Percentiles rank a stretch among this genome's conserved stretches.
These are phyloP conservation scores for Botia kubotai DNA, from an alignment of 2,797 vertebrate genomes.

Conservation along the genomic window DNA sequence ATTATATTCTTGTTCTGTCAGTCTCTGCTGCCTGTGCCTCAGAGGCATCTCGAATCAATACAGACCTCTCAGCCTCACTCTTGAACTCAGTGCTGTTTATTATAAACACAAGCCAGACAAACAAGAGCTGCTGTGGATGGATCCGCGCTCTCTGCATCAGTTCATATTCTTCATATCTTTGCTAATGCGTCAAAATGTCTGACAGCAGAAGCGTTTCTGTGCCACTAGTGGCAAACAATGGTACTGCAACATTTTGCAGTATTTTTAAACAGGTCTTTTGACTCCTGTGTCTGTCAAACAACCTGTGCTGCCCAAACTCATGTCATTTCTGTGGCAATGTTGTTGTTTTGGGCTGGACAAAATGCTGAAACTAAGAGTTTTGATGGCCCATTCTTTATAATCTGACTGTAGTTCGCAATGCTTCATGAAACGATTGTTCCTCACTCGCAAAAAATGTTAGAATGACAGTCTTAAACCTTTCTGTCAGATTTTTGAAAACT, in stretches of 20 bases:
- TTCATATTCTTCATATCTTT: neutral
- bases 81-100: constrained; percentile 14
- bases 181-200: neutral
- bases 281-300: too few relatives aligned
- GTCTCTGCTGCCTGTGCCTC: constrained; percentile 10
- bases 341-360: too few relatives aligned
- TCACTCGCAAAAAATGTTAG: too few relatives aligned
- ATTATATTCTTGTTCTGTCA: constrained; percentile 35
- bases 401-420: too few relatives aligned
- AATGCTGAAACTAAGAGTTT: too few relatives aligned
- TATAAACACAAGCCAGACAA: neutral
- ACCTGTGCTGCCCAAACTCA: too few relatives aligned
- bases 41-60: constrained; percentile 43
- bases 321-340: too few relatives aligned
- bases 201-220: neutral
- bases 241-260: neutral
- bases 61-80: constrained; percentile 23
- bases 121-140: constrained; percentile 4
- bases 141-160: neutral
- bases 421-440: too few relatives aligned
- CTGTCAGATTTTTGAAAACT: too few relatives aligned
- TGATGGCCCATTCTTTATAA: too few relatives aligned
- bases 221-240: neutral
- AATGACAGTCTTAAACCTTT: too few relatives aligned
- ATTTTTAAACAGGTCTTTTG: neutral